These are phyloP conservation scores for Amazona ochrocephala DNA, from an alignment of 2,797 vertebrate species.

Conservation along the genomic window DNA sequence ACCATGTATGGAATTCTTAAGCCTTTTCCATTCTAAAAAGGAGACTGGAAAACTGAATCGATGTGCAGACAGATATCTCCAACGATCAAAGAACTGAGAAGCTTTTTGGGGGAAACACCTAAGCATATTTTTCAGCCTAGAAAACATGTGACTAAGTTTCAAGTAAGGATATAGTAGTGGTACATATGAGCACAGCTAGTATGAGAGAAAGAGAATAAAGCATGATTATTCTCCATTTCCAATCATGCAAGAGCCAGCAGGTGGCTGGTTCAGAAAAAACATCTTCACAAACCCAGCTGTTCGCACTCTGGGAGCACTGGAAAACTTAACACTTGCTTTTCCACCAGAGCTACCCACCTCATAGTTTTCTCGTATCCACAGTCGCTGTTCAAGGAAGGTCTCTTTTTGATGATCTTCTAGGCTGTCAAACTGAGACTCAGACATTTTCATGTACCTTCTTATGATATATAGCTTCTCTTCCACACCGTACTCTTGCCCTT, in stretches of 20 bases:
- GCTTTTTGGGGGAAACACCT: not conserved
- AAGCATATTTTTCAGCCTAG: not conserved
- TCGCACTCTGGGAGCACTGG: not conserved
- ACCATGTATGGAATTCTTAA: not conserved
- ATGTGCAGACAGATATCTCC: not conserved
- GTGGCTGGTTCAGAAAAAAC: not conserved
- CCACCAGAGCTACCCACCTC: conserved; percentile 79
- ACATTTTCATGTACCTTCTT: conserved; percentile 93
- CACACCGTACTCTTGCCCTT: conserved; percentile 89
- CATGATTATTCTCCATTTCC: not conserved
- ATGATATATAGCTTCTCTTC: conserved; percentile 93
- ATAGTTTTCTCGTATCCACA: conserved; percentile 93
- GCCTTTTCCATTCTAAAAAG: not conserved
- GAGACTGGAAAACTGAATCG: not conserved
- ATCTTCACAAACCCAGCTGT: not conserved
- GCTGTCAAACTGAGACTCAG: conserved; percentile 93
- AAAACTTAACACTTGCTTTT: not conserved
- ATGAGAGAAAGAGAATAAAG: not conserved
- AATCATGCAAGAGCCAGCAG: not conserved
- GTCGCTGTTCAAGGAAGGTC: conserved; percentile 85
- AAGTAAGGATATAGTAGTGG: not conserved
- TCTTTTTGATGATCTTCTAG: conserved; percentile 86
- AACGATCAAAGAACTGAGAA: not conserved
- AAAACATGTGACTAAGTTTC: not conserved
- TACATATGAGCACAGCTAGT: not conserved